phyloP scores from a whole-genome alignment of 2,888 invertebrate genomes.

The Terebella lapidaria region DNA sequence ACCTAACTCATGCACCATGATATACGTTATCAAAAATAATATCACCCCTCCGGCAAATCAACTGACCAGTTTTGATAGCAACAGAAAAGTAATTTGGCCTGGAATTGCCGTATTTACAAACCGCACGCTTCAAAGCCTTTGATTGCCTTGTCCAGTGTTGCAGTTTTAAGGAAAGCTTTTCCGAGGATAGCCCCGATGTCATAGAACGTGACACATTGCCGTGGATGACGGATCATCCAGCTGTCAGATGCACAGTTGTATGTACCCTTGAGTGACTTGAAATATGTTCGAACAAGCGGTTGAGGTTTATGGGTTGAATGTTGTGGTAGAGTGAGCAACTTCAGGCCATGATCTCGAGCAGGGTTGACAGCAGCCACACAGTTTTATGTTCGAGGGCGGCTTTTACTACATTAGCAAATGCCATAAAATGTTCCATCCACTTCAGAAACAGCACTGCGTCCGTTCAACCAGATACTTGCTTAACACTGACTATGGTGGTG shows the following conservation, averaged over 20 bases:
- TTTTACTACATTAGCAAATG: too few species aligned
- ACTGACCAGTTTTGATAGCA: too few species aligned
- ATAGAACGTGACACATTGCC: constrained; percentile 19
- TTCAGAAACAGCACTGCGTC: too few species aligned
- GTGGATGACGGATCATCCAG: constrained; percentile 26
- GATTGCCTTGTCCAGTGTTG: constrained; percentile 20
- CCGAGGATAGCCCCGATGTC: constrained; percentile 23
- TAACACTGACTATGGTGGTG: too few species aligned
- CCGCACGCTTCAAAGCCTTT: constrained; percentile 21
- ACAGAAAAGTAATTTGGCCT: too few species aligned
- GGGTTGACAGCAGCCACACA: constrained; percentile 2
- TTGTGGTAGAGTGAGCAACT: constrained; percentile 44
- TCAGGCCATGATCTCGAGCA: constrained; percentile 18
- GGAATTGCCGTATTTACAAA: too few species aligned
- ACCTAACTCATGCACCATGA: too few species aligned
- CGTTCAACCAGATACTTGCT: too few species aligned
- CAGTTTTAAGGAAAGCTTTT: constrained; percentile 21
- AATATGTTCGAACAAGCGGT: constrained; percentile 28
- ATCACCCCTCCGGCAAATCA: too few species aligned
- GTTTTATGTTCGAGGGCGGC: too few species aligned
- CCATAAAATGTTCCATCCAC: constrained; percentile 8
- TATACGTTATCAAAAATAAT: too few species aligned
- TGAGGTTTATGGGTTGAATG: constrained; percentile 41
- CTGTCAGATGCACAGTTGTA: constrained; percentile 22
- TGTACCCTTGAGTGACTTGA: constrained; percentile 25